These are phyloP conservation scores for Plutella xylostella DNA, from an alignment of 2,888 invertebrate genomes.

Conservation along the genomic window DNA sequence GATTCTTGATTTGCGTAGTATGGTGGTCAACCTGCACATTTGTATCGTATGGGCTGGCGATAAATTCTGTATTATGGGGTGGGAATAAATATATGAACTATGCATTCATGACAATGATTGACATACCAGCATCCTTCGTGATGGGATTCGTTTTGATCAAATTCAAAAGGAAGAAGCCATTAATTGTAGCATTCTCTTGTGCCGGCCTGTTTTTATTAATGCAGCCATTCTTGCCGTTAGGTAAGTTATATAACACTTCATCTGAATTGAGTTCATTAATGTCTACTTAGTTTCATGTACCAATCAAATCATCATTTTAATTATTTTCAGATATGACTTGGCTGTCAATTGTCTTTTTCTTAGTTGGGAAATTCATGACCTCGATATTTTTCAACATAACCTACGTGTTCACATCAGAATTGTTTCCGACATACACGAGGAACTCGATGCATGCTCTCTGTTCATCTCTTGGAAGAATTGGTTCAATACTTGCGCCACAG, in stretches of 20 bases:
- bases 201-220: slow-evolving; percentile 69
- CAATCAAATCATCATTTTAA: not conserved
- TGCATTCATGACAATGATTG: slow-evolving; percentile 62
- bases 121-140: slow-evolving; percentile 57
- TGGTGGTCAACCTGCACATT: slow-evolving; percentile 68
- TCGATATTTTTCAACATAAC: slow-evolving; percentile 65
- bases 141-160: slow-evolving; percentile 52
- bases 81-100: slow-evolving; percentile 78
- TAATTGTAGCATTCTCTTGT: slow-evolving; percentile 63
- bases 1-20: slow-evolving; percentile 39
- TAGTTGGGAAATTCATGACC: slow-evolving; percentile 60
- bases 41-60: slow-evolving; percentile 75
- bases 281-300: not conserved
- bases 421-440: slow-evolving; percentile 73
- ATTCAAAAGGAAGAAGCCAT: slow-evolving; percentile 55
- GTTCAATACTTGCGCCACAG: slow-evolving; percentile 9
- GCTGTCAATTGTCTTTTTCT: slow-evolving; percentile 36
- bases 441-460: slow-evolving; percentile 66
- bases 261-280: not conserved
- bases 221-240: slow-evolving; percentile 69
- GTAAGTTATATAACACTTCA: slow-evolving; percentile 36
- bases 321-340: slow-evolving; percentile 21
- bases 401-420: slow-evolving; percentile 71
- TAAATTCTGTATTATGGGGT: slow-evolving; percentile 73
- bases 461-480: slow-evolving; percentile 8